These are phyloP conservation scores for Ophion slaviceki DNA, from an alignment of 2,888 invertebrate genomes.

Conservation along the genomic window DNA sequence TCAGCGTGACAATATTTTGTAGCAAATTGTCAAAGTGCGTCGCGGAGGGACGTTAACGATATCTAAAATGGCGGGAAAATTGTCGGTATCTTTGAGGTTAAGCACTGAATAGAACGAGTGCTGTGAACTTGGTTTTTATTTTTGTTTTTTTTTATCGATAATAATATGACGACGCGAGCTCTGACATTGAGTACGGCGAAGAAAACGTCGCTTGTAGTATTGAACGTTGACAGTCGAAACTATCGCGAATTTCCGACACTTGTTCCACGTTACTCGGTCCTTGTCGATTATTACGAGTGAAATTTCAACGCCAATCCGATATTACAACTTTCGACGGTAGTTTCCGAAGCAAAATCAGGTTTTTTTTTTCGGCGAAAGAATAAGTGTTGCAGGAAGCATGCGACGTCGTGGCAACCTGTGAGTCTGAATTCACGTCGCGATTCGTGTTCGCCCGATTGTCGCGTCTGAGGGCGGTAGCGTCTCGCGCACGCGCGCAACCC, in stretches of 20 bases:
- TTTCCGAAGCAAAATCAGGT: background rate
- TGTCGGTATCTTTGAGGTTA: conserved; percentile 19
- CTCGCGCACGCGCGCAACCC: background rate
- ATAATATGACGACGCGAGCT: background rate
- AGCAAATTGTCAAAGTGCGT: background rate
- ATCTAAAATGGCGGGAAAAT: conserved; percentile 32
- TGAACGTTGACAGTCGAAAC: background rate
- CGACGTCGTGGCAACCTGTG: background rate
- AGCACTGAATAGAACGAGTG: background rate
- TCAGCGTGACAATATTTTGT: background rate
- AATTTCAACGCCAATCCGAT: background rate
- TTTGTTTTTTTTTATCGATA: background rate
- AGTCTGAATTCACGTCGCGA: background rate
- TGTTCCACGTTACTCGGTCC: background rate
- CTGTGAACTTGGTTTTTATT: background rate
- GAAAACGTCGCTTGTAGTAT: background rate
- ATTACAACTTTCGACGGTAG: background rate
- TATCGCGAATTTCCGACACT: background rate
- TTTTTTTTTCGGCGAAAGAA: background rate
- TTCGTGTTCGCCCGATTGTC: background rate
- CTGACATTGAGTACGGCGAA: background rate
- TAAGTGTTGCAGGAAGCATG: background rate
- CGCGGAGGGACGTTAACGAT: background rate
- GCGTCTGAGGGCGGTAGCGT: background rate
- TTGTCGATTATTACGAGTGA: background rate